A percentile compares a stretch with the other conserved stretches of the same genome.
phyloP scores from a whole-genome alignment of 2,888 invertebrate species.

The Agrilus biguttatus region DNA sequence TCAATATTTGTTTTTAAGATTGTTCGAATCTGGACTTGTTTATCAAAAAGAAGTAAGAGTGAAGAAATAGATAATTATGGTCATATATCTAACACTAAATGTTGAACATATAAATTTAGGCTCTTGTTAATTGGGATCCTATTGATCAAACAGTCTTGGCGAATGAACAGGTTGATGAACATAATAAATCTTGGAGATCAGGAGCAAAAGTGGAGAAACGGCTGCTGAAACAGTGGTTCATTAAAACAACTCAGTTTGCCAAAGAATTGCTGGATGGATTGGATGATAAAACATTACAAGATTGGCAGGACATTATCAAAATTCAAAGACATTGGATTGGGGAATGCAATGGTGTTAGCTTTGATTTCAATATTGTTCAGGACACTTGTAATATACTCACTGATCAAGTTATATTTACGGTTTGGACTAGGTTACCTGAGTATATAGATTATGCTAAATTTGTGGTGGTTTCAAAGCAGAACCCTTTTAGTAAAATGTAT shows the following conservation, averaged over 20 bases:
- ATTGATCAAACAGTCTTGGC: slow-evolving; percentile 94
- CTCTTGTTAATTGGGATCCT: slow-evolving; percentile 96
- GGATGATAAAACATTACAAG: slow-evolving; percentile 47
- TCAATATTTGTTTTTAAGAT: slow-evolving; percentile 80
- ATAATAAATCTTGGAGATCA: slow-evolving; percentile 89
- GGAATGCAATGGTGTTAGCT: slow-evolving; percentile 61
- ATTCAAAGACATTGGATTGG: slow-evolving; percentile 86
- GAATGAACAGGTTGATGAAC: slow-evolving; percentile 91
- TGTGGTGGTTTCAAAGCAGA: slow-evolving; percentile 44
- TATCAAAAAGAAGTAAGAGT: slow-evolving; percentile 64
- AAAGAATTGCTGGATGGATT: slow-evolving; percentile 58
- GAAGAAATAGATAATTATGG: not conserved
- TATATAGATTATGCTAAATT: slow-evolving; percentile 55
- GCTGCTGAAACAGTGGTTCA: slow-evolving; percentile 86
- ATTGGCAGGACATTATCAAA: slow-evolving; percentile 76
- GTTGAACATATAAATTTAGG: slow-evolving; percentile 32
- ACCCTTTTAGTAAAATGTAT: slow-evolving; percentile 13
- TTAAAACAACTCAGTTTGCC: slow-evolving; percentile 75
- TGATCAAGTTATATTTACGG: slow-evolving; percentile 22
- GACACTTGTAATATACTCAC: slow-evolving; percentile 14
- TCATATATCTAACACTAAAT: not conserved
- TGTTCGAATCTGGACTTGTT: slow-evolving; percentile 70
- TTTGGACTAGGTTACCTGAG: slow-evolving; percentile 68
- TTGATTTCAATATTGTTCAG: slow-evolving; percentile 40
- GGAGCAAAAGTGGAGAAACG: slow-evolving; percentile 87